Percentiles rank a stretch among this genome's conserved stretches.
Conservation (phyloP, 2,113 vertebrate genomes). For the Neoarius graeffei region DNA sequence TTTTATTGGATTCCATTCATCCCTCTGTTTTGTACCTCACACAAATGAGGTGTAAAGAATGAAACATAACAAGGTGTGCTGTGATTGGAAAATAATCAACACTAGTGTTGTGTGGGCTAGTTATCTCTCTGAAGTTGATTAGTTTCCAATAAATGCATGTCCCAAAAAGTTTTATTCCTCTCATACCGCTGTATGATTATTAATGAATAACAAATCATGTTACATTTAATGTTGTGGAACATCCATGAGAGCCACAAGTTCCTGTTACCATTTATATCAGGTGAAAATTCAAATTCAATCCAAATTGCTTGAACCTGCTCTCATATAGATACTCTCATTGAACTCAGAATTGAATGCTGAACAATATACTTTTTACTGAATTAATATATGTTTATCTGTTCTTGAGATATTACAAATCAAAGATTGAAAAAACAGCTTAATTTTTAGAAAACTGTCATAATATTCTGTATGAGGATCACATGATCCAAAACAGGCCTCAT, state of each 20-base stretch:
- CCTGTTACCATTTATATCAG: neutral
- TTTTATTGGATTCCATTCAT: neutral
- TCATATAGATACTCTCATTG: too few species aligned
- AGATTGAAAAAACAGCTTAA: too few species aligned
- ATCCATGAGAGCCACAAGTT: neutral
- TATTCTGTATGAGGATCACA: too few species aligned
- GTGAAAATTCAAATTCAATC: too few species aligned
- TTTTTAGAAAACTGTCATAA: too few species aligned
- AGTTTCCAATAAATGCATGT: neutral
- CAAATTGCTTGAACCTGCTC: too few species aligned
- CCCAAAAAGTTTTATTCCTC: neutral
- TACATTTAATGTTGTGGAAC: neutral
- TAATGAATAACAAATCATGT: neutral
- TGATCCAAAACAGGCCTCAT: too few species aligned
- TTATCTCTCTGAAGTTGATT: neutral
- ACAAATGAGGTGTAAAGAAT: neutral
- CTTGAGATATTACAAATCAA: too few species aligned
- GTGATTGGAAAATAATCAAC: neutral
- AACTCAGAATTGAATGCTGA: too few species aligned
- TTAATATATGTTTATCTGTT: too few species aligned
- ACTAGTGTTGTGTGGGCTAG: neutral
- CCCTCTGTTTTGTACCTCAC: neutral
- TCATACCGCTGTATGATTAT: neutral
- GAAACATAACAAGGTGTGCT: neutral
- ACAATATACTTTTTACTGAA: too few species aligned